Conservation (phyloP, 1,140 invertebrate species). For the Brachionus sp. region DNA sequence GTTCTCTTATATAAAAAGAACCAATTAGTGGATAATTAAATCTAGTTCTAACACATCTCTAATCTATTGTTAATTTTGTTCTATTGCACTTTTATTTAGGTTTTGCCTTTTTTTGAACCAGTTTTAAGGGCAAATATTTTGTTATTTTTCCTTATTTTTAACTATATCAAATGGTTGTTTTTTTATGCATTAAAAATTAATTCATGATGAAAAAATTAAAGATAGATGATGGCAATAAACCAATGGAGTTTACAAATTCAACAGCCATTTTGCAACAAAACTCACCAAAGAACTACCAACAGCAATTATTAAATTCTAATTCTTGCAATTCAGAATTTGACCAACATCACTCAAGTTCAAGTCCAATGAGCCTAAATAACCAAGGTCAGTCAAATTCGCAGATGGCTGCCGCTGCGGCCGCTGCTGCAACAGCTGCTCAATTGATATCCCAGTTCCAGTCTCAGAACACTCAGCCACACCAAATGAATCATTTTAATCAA, state of each 20-base stretch:
- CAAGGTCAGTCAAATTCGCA: not conserved
- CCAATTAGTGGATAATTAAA: not conserved
- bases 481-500: slow-evolving; percentile 25
- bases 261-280: not conserved
- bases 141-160: not conserved
- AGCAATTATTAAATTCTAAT: not conserved
- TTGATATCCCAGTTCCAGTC: slow-evolving; percentile 33
- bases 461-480: slow-evolving; percentile 2
- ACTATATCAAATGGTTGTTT: not conserved
- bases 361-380: not conserved
- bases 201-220: slow-evolving; percentile 41
- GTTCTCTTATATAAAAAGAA: not conserved
- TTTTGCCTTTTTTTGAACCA: not conserved
- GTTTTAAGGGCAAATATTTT: slow-evolving; percentile 4
- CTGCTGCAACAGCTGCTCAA: slow-evolving; percentile 1
- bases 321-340: not conserved
- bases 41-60: not conserved
- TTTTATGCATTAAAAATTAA: not conserved
- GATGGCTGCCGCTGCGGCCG: slow-evolving; percentile 29
- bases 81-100: not conserved
- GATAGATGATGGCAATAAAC: slow-evolving; percentile 24
- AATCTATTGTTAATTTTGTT: not conserved
- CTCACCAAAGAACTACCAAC: slow-evolving; percentile 12
- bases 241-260: slow-evolving; percentile 23
- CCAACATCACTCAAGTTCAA: slow-evolving; percentile 2